These are phyloP conservation scores for Podarcis cretensis DNA, from an alignment of 2,113 vertebrate genomes.

Conservation along the genomic window DNA sequence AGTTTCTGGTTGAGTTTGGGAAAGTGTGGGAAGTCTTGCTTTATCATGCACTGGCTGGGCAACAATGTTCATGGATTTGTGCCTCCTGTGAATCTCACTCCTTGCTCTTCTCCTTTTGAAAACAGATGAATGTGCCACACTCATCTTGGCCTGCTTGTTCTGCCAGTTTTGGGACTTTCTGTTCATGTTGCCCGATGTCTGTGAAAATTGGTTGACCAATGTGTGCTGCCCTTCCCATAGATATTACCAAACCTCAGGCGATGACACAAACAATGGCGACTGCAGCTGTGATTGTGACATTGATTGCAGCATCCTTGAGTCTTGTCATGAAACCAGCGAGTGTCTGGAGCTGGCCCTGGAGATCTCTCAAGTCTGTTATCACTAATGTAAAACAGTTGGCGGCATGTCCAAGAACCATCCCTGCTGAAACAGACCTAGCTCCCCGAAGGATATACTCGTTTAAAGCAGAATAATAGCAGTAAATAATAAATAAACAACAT, in stretches of 20 bases:
- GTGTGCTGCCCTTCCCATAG: slow-evolving; percentile 80
- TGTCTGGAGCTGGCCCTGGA: slow-evolving; percentile 85
- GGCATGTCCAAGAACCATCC: neutral
- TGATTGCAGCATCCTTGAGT: slow-evolving; percentile 81
- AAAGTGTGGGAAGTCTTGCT: neutral
- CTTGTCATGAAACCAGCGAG: slow-evolving; percentile 81
- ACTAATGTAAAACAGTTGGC: slow-evolving; percentile 45
- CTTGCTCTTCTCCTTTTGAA: slow-evolving; percentile 63
- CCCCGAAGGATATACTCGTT: neutral
- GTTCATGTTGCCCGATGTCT: slow-evolving; percentile 81
- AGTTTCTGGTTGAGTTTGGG: neutral
- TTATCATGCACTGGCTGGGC: neutral
- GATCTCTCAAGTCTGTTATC: slow-evolving; percentile 84
- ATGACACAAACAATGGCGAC: slow-evolving; percentile 67
- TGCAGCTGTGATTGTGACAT: slow-evolving; percentile 79
- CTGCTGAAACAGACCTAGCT: slow-evolving; percentile 7
- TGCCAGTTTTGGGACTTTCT: slow-evolving; percentile 85
- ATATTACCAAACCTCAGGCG: slow-evolving; percentile 72
- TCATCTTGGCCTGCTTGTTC: slow-evolving; percentile 84
- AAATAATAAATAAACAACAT: neutral
- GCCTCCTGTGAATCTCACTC: slow-evolving; percentile 38
- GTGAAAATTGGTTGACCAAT: slow-evolving; percentile 74
- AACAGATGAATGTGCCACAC: slow-evolving; percentile 82
- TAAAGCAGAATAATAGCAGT: neutral
- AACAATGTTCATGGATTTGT: neutral